Base-by-base conservation (phyloP, 1,140 invertebrate genomes). In the Maconellicoccus hirsutus region DNA sequence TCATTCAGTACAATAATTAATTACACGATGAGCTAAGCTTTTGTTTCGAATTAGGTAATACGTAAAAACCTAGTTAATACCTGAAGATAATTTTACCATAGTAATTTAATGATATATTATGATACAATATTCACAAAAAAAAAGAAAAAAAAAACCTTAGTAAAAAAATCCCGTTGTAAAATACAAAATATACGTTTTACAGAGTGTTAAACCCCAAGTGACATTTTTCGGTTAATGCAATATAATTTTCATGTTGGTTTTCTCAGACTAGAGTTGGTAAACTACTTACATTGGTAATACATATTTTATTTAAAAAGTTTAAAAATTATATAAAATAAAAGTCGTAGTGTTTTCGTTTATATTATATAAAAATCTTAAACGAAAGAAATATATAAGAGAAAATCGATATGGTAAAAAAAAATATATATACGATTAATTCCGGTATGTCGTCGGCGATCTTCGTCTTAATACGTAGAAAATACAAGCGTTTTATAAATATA, bases 281-380 rank as follows among this genome's bases (percentile, higher is more conserved):
- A 4, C 61, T 66, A 66, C 61, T 66, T 66, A 66, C 19, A 61
- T 22, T 66, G 61, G 61, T 66, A 66, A 66, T 66, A 66, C 21
- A 23, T 16, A 25, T 66, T 66, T 6, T 23, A 66, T 66, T 8
- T 66, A 66, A 66, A 66, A 23, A 66, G 21, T 22, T 66, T 6
- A 16, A 19, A 66, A 66, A 66, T 23, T 10, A 66, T 23, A 66
- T 16, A 26, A 25, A 66, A 52, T 52, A 52, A 25, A 66, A 59
- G 21, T 25, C 61, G 61, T 66, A 25, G n/a, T n/a, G n/a, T n/a
- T 66, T 10, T 66, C 21, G 61, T 19, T 33, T 33, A 33, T 33
- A 33, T 33, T 33, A 33, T 33, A 22, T 59, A 59, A 59, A 59
- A 59, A 59, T 59, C 6, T 7, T 59, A 66, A 23, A 23, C 10